Conservation (phyloP, 2,888 invertebrate genomes). For the Hirtodrosophila duncani region DNA sequence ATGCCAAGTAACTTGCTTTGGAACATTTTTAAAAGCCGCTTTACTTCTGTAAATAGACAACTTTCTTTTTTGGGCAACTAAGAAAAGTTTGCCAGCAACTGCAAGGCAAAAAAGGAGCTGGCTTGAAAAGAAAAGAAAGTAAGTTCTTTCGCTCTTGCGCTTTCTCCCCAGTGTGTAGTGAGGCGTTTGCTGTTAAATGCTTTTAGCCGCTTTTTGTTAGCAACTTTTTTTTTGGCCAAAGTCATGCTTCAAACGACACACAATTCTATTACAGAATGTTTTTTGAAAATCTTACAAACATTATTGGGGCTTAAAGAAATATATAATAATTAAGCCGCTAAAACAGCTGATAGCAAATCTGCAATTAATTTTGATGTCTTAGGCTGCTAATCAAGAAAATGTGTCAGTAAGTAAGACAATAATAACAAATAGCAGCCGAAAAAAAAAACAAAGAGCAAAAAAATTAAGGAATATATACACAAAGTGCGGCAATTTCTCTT, state of each 20-base stretch:
- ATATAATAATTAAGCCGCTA: constrained; percentile 59
- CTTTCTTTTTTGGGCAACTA: constrained; percentile 27
- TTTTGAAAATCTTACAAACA: constrained; percentile 18
- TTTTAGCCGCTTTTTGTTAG: constrained; percentile 54
- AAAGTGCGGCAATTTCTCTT: constrained; percentile 63
- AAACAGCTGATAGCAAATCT: constrained; percentile 66
- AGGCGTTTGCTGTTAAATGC: constrained; percentile 41
- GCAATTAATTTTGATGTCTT: constrained; percentile 59
- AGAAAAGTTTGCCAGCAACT: constrained; percentile 47
- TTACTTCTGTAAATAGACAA: constrained; percentile 53
- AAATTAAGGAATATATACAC: too few relatives aligned
- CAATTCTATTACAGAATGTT: constrained; percentile 1
- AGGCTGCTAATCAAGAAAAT: constrained; percentile 42
- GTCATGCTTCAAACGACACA: constrained; percentile 21
- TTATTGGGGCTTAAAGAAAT: constrained; percentile 36
- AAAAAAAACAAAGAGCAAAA: constrained; percentile 25
- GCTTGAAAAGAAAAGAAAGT: constrained; percentile 27
- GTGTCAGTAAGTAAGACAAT: constrained; percentile 34
- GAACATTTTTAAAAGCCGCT: constrained; percentile 67
- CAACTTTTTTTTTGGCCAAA: constrained; percentile 7
- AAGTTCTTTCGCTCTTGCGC: constrained; percentile 21
- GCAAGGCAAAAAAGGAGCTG: constrained; percentile 9
- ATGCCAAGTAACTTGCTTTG: constrained; percentile 44
- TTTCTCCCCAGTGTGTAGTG: constrained; percentile 9
- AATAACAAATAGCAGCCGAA: too few relatives aligned